phyloP scores from a whole-genome alignment of 2,113 vertebrate species.

The Megalops atlanticus region DNA sequence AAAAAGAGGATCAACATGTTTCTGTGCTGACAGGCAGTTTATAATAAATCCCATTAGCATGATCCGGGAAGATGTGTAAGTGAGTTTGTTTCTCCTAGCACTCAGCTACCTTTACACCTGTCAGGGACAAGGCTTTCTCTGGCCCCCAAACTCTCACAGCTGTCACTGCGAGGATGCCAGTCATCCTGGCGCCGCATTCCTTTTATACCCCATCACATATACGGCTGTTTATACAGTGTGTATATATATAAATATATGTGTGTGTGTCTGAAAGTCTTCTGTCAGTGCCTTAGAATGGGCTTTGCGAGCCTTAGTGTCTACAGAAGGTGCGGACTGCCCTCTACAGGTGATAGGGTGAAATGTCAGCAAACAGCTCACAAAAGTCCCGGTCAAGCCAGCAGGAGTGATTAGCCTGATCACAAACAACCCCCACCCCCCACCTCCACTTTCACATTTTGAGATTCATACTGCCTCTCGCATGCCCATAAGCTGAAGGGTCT shows the following conservation, averaged over 20 bases:
- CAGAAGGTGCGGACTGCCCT: constrained; percentile 17
- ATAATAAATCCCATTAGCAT: constrained; percentile 15
- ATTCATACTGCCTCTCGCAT: neutral
- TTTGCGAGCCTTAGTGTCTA: neutral
- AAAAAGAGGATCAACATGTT: neutral
- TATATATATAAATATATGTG: neutral
- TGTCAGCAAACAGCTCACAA: neutral
- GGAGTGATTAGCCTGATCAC: neutral
- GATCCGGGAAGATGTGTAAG: neutral
- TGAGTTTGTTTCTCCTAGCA: neutral
- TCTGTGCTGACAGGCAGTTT: constrained; percentile 11
- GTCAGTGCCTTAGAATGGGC: neutral
- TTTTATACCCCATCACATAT: neutral
- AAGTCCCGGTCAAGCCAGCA: neutral
- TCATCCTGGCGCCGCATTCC: neutral
- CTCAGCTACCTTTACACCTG: constrained; percentile 11
- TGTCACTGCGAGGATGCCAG: neutral
- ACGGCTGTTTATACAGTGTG: neutral
- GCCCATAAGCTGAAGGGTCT: neutral
- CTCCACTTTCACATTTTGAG: neutral
- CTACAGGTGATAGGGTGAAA: constrained; percentile 7
- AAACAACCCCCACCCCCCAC: too few species aligned
- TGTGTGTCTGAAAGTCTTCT: constrained; percentile 3
- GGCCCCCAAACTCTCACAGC: constrained; percentile 6
- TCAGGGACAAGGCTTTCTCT: neutral